Conservation (phyloP, 2,797 vertebrate genomes). For the Tragopan temminckii region DNA sequence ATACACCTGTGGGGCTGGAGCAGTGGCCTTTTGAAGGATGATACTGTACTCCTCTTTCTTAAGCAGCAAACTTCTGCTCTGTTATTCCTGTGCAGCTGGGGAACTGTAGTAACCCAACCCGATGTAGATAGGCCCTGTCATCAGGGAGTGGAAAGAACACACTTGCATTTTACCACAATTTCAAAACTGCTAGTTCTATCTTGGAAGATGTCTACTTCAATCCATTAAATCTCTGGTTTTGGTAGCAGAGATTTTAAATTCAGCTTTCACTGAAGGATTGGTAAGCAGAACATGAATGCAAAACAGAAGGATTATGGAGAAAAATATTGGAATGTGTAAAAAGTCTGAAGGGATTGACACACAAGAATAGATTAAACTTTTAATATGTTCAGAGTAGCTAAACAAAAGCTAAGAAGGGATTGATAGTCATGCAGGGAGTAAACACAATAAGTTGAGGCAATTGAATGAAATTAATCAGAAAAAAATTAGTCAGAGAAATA, state of each 20-base stretch:
- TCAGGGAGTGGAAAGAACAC: background rate
- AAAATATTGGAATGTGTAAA: slow-evolving; percentile 16
- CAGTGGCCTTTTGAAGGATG: background rate
- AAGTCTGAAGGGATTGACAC: slow-evolving; percentile 53
- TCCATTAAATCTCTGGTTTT: background rate
- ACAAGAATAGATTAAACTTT: slow-evolving; percentile 61
- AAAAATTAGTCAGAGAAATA: slow-evolving; percentile 50
- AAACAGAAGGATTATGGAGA: slow-evolving; percentile 33
- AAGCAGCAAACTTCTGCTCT: background rate
- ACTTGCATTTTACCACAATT: background rate
- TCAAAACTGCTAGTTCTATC: background rate
- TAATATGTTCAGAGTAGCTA: slow-evolving; percentile 47
- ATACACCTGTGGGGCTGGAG: background rate
- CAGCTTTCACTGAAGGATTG: background rate
- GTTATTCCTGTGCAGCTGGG: background rate
- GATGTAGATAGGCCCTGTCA: background rate
- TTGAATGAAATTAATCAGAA: slow-evolving; percentile 58
- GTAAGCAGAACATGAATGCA: background rate
- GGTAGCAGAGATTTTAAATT: background rate
- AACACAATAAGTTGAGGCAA: slow-evolving; percentile 57
- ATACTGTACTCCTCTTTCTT: background rate
- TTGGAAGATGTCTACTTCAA: background rate
- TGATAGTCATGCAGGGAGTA: slow-evolving; percentile 58
- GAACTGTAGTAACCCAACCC: background rate
- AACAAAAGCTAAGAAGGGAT: slow-evolving; percentile 56